Evolutionary conservation across 2,113 vertebrate genomes (phyloP).

Genomic region (Chionodraco myersi): DNA sequence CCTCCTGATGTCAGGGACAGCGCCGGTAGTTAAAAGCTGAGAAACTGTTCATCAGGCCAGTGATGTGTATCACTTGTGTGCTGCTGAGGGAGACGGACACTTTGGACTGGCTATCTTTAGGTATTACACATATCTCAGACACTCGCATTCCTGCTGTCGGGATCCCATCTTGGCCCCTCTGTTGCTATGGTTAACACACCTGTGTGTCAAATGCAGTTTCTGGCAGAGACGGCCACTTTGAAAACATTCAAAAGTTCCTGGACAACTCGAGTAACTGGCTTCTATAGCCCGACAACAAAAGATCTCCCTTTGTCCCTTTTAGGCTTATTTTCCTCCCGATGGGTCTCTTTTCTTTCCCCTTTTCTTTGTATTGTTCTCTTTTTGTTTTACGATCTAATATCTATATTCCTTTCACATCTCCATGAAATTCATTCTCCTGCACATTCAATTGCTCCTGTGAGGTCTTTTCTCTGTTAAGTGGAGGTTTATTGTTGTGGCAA

Average conservation of each 20-base stretch:
- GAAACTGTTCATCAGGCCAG: slow-evolving; percentile 66
- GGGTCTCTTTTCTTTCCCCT: not conserved
- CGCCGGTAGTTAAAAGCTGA: slow-evolving; percentile 35
- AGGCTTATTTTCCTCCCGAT: not conserved
- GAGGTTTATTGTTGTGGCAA: slow-evolving; percentile 47
- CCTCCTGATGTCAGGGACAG: slow-evolving; percentile 43
- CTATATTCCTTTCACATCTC: not conserved
- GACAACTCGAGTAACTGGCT: slow-evolving; percentile 7
- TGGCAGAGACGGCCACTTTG: slow-evolving; percentile 34
- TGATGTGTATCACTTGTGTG: slow-evolving; percentile 72
- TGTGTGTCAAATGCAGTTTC: slow-evolving; percentile 60
- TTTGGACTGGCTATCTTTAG: slow-evolving; percentile 82
- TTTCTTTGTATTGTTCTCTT: not conserved
- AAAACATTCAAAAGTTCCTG: slow-evolving; percentile 1
- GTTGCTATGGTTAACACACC: slow-evolving; percentile 76
- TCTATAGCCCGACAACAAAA: not conserved
- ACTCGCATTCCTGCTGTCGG: slow-evolving; percentile 72
- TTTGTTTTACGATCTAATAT: not conserved
- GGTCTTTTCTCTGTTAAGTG: slow-evolving; percentile 14
- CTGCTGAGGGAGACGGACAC: slow-evolving; percentile 68
- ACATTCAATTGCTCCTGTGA: slow-evolving; percentile 13
- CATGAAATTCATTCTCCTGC: not conserved
- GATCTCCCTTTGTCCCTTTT: slow-evolving; percentile 1
- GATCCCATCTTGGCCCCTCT: slow-evolving; percentile 57
- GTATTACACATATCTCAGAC: slow-evolving; percentile 81